Evolutionary conservation across 2,888 invertebrate species (phyloP), one percentile per base, ranked within the genome.

Genomic region (Eristalis arbustorum): DNA sequence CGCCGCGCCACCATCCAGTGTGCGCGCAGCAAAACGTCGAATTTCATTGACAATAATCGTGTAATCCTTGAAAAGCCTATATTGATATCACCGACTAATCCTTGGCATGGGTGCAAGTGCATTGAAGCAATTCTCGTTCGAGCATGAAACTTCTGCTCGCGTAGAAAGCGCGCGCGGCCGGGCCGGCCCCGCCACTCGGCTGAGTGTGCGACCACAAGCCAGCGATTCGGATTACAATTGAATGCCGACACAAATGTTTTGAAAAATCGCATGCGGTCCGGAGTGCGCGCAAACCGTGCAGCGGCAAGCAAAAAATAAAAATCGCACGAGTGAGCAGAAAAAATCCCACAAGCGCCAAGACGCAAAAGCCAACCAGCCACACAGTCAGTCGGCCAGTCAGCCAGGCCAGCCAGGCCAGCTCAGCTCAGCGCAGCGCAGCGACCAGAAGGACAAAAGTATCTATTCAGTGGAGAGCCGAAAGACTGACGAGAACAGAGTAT

Each of bases 31-130:
- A 68, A 61, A 68, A 69, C 63, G 40, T 72, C 59, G 56, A 59
- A 40, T 81, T 81, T 85, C 77, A 81, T 77, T 81, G 77, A 80
- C 73, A 81, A 81, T 71, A 85, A 78, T 61, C 68, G 73, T 80
- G 57, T 67, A 81, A 77, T 85, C 85, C 81, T 81, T 85, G 85
- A 85, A 69, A 40, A 81, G 61, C 40, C 23, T 71, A 56, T 81
- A 80, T 78, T 62, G 34, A 76, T 81, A 85, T 81, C 77, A 74
- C 57, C 56, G 8, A 81, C 73, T 61, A 77, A 77, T 85, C 85
- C 85, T 85, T 85, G 85, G 69, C 69, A 78, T 76, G 68, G 25
- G 84, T 81, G 77, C 84, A 85, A 85, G 84, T 85, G 80, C 84
- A 85, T 73, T 64, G 73, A 66, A 85, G 73, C 73, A 73, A 85